A percentile compares a stretch with the other conserved stretches of the same genome.
phyloP scores from a whole-genome alignment of 35 echinoderm and acorn worm genomes.

The Ophiothrix spiculata region DNA sequence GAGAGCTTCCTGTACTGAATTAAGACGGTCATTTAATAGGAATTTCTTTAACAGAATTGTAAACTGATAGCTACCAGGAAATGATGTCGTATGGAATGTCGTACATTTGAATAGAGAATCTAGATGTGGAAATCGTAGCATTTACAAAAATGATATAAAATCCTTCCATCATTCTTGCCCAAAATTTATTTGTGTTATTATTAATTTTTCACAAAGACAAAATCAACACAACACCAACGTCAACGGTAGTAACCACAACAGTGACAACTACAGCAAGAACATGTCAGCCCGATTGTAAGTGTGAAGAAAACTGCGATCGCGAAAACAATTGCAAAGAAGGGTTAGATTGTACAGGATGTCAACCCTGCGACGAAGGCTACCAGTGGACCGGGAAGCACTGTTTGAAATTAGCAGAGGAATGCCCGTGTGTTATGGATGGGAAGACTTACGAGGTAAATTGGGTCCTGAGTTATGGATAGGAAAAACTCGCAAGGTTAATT shows the following conservation, averaged over 20 bases:
- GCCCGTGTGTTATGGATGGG: background rate
- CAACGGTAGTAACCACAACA: slow-evolving; percentile 10
- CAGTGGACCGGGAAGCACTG: background rate
- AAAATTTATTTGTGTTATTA: background rate
- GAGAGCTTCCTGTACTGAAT: no score
- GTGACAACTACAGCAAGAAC: background rate
- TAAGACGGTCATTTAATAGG: no score
- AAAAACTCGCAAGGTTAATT: background rate
- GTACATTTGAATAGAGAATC: background rate
- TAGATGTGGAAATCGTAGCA: background rate
- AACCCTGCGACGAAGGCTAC: background rate
- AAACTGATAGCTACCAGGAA: no score
- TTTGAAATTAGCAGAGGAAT: background rate
- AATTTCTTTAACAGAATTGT: no score
- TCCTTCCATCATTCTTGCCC: no score
- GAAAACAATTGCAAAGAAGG: background rate
- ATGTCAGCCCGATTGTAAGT: background rate
- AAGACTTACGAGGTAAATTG: background rate
- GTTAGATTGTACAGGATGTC: background rate
- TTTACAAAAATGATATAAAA: background rate
- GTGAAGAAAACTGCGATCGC: background rate
- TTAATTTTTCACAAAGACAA: background rate
- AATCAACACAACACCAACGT: background rate
- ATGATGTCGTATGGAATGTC: no score
- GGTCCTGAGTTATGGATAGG: background rate